phyloP scores from a whole-genome alignment of 2,113 vertebrate species.

The Lonchura striata region DNA sequence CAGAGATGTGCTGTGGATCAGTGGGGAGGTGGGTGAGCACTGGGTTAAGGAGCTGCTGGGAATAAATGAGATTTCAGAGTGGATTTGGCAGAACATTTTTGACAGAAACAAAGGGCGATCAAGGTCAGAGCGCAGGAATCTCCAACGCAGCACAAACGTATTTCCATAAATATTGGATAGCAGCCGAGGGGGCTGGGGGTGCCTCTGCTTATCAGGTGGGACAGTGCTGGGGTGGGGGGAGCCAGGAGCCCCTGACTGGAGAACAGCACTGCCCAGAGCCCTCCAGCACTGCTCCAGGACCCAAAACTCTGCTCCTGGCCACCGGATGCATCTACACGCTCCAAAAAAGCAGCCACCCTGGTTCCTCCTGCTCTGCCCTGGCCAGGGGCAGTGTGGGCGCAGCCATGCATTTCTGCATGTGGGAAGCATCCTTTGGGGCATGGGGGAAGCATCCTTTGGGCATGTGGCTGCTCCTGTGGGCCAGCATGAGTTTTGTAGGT shows the following conservation, averaged over 20 bases:
- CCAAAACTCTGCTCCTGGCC: accelerated
- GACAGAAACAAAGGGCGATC: neutral
- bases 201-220: neutral
- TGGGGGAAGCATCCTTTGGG: neutral
- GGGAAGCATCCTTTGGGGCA: neutral
- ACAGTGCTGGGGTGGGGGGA: neutral
- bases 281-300: neutral
- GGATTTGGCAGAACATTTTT: slow-evolving; percentile 35
- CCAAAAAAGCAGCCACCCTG: neutral
- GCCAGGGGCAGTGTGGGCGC: neutral
- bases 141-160: accelerated
- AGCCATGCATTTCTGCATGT: accelerated
- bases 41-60: neutral
- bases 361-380: neutral
- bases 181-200: neutral
- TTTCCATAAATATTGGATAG: neutral
- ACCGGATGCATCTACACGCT: neutral
- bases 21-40: accelerated
- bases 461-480: neutral
- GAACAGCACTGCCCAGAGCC: neutral
- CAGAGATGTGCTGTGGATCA: accelerated
- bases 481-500: neutral
- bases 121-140: slow-evolving; percentile 17
- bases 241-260: neutral
- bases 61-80: slow-evolving; percentile 41